Conservation (phyloP, 2,888 invertebrate species). For the Pteria penguin region DNA sequence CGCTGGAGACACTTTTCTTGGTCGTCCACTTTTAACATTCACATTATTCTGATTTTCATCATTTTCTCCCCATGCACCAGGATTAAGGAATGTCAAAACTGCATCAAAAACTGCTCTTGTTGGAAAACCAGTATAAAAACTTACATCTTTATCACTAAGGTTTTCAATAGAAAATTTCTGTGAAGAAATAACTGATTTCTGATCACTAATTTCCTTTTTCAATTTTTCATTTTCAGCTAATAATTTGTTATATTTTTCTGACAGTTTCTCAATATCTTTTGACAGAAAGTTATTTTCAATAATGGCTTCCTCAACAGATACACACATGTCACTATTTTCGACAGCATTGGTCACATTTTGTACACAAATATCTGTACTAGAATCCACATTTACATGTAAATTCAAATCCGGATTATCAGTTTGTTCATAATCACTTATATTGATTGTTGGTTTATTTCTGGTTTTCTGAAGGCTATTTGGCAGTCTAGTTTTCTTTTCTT, state of each 20-base stretch:
- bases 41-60: not conserved
- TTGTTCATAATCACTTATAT: not conserved
- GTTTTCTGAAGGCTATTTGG: not conserved
- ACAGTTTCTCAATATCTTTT: not conserved
- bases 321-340: not conserved
- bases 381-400: no score
- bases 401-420: no score
- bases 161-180: no score
- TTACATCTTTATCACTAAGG: no score
- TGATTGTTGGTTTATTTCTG: not conserved
- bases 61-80: no score
- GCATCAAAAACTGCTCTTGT: no score
- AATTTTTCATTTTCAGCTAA: not conserved
- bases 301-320: not conserved
- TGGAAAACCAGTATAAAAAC: no score
- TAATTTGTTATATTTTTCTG: not conserved
- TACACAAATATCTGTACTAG: no score
- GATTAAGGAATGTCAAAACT: no score
- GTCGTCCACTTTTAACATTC: not conserved
- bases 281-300: not conserved
- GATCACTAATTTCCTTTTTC: not conserved
- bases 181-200: not conserved
- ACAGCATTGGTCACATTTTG: no score
- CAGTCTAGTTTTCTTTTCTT: no score
- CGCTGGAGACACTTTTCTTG: not conserved